These are phyloP conservation scores for Carlito syrichta DNA, from an alignment of 2,113 vertebrate species.

Conservation along the genomic window DNA sequence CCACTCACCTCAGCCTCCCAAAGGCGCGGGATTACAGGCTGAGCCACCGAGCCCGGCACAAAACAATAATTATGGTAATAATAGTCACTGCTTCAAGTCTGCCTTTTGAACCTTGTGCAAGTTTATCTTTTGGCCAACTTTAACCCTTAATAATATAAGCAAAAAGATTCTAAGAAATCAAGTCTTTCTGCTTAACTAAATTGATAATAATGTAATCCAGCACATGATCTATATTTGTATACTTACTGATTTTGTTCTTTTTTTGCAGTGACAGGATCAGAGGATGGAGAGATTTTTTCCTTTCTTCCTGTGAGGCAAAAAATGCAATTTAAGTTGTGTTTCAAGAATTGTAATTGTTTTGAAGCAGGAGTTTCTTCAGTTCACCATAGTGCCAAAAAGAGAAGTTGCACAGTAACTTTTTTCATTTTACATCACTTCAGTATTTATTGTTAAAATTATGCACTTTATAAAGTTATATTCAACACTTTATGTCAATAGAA, in stretches of 20 bases:
- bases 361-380: background rate
- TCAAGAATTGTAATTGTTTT: background rate
- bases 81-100: background rate
- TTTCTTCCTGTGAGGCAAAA: background rate
- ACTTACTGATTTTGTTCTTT: background rate
- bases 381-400: background rate
- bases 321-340: background rate
- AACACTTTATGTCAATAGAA: background rate
- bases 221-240: background rate
- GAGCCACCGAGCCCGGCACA: no score
- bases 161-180: background rate
- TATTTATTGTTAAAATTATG: background rate
- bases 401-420: background rate
- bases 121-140: background rate
- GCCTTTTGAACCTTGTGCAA: background rate
- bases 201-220: background rate
- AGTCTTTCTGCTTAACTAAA: background rate
- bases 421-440: background rate
- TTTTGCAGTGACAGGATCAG: background rate
- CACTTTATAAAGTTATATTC: background rate
- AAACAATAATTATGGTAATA: background rate
- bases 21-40: no score
- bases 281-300: background rate
- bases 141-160: background rate
- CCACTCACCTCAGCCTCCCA: no score